Conservation (phyloP, 2,888 invertebrate species). For the Orthonevra nobilis region DNA sequence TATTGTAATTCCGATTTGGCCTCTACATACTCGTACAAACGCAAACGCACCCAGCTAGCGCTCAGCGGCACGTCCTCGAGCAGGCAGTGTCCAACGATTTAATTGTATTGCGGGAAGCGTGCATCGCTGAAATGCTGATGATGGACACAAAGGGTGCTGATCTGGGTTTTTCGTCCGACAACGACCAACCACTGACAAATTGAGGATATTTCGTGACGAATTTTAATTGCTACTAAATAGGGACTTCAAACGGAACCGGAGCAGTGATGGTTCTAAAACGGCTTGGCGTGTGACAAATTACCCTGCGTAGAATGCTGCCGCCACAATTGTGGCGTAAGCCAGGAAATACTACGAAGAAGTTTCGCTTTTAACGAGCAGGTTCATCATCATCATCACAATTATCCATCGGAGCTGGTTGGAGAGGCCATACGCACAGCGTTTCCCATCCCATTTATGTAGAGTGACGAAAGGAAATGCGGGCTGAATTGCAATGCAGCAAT, state of each 20-base stretch:
- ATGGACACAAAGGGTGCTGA: neutral
- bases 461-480: conserved; percentile 5
- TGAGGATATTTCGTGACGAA: conserved; percentile 64
- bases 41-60: too few species aligned
- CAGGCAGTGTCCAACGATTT: too few species aligned
- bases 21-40: neutral
- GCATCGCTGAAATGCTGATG: conserved; percentile 5
- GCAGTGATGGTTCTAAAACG: conserved; percentile 3
- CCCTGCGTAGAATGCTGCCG: conserved; percentile 1
- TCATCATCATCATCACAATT: neutral
- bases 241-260: neutral
- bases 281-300: conserved; percentile 41
- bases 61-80: too few species aligned
- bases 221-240: conserved; percentile 64
- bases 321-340: neutral
- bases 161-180: neutral
- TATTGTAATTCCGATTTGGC: conserved; percentile 22
- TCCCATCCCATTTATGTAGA: too few species aligned
- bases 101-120: neutral
- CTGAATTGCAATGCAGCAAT: conserved; percentile 9
- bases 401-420: too few species aligned
- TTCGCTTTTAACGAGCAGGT: neutral
- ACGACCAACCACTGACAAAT: conserved; percentile 49
- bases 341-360: neutral
- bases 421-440: too few species aligned